Evolutionary conservation across 2,113 vertebrate species (phyloP), one percentile per base, ranked within the genome.

Genomic region (Hippoglossus stenolepis): DNA sequence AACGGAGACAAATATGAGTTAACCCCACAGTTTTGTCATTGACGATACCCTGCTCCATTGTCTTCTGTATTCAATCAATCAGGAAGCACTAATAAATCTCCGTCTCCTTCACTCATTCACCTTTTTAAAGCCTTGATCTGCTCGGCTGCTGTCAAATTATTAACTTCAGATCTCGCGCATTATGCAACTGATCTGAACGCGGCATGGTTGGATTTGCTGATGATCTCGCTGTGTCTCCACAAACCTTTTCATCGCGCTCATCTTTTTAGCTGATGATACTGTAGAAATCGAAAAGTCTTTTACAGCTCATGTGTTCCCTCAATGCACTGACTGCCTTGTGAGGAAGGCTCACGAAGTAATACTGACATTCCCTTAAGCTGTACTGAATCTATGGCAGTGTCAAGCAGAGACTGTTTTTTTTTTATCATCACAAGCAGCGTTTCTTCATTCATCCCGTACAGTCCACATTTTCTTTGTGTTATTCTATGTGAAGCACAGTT

Each of bases 1-100:
- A 84, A 91, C 31, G 47, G 66, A 82, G 69, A 81, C 6, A 70
- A 83, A 70, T 85, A 77, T 79, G 66, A 81, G 63, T 88, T 90
- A 81, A 87, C 80, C 76, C 73, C 57, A 66, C 76, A 43, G 60
- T 80, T 79, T 60, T 73, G 60, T 73, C 56, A 68, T 74, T 81
- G 71, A 65, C 12, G 65, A 82, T 65, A 80, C 61, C 73, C 49
- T 80, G n/a, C 77, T 71, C 61, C 51, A 62, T 76, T 91, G 79
- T 86, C 75, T 70, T 79, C 40, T 73, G 43, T 60, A 59, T 67
- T 64, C 60, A 80, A 85, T 90, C 83, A 87, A 76, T 82, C 75
- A 83, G 9, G 23, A 80, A 59, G 6, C 26, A 21, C 45, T 54
- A 64, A 89, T 89, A 79, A 67, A 70, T 90, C 74, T 80, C 49